Percentiles rank a stretch among this genome's conserved stretches.
Conservation (phyloP, 2,888 invertebrate genomes). For the Drosophila macrothrix region DNA sequence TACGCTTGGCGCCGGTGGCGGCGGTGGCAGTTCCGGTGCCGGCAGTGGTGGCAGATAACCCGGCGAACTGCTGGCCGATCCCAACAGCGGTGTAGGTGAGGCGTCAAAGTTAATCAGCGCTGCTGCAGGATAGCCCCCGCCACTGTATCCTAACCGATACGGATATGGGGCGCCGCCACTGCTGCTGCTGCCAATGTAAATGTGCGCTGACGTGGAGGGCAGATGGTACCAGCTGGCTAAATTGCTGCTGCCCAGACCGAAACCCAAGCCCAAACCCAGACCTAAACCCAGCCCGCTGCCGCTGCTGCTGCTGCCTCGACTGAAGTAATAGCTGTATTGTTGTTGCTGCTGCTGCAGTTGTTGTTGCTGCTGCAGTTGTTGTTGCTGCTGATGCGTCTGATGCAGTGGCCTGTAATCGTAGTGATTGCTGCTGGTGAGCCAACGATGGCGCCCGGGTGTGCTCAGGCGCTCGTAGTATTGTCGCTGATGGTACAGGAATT, state of each 20-base stretch:
- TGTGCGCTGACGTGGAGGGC: conserved; percentile 79
- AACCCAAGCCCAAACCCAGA: conserved; percentile 68
- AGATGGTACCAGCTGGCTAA: conserved; percentile 72
- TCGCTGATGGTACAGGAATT: conserved; percentile 64
- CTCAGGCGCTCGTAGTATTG: conserved; percentile 64
- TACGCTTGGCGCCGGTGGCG: conserved; percentile 73
- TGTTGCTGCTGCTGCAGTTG: conserved; percentile 63
- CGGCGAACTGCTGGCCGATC: conserved; percentile 71
- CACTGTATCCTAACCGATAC: conserved; percentile 63
- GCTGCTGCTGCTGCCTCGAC: conserved; percentile 73
- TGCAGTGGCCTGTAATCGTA: conserved; percentile 43
- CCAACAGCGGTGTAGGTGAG: conserved; percentile 74
- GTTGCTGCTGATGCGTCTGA: conserved; percentile 30
- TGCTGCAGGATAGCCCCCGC: conserved; percentile 73
- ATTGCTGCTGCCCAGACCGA: conserved; percentile 76
- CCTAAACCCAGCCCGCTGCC: conserved; percentile 74
- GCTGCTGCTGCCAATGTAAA: conserved; percentile 77
- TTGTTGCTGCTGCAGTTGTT: conserved; percentile 41
- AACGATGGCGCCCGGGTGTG: conserved; percentile 52
- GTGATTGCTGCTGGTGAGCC: conserved; percentile 54
- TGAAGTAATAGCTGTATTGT: conserved; percentile 74
- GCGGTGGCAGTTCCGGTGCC: conserved; percentile 68
- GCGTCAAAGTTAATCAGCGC: conserved; percentile 78
- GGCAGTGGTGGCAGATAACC: conserved; percentile 59
- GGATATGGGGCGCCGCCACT: conserved; percentile 66